These are phyloP conservation scores for Drosophila dunni DNA, from an alignment of 1,140 invertebrate species.

Conservation along the genomic window DNA sequence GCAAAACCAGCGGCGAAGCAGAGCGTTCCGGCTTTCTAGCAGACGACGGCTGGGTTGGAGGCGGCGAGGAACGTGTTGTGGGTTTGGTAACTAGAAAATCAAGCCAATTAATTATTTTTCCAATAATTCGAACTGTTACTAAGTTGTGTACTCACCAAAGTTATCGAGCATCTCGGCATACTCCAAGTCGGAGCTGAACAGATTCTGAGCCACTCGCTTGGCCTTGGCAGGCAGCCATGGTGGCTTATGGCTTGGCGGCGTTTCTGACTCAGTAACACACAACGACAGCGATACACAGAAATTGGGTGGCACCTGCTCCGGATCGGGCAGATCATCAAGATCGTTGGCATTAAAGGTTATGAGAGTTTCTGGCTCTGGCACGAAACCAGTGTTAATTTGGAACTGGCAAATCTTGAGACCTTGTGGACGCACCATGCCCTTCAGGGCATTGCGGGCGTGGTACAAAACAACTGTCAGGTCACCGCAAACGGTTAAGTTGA, in stretches of 20 bases:
- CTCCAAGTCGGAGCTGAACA: slow-evolving; percentile 93
- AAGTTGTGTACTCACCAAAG: slow-evolving; percentile 86
- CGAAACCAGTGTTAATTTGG: slow-evolving; percentile 95
- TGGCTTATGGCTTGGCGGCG: slow-evolving; percentile 87
- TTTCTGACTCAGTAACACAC: slow-evolving; percentile 89
- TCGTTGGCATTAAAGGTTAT: slow-evolving; percentile 91
- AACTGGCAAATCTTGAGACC: slow-evolving; percentile 95
- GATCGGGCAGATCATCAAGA: slow-evolving; percentile 91
- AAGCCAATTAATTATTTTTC: background rate
- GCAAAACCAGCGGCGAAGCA: slow-evolving; percentile 68
- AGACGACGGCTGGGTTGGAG: background rate
- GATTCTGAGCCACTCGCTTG: slow-evolving; percentile 86
- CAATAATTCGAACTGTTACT: background rate
- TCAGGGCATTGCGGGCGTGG: slow-evolving; percentile 94
- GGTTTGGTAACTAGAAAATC: slow-evolving; percentile 77
- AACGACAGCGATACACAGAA: slow-evolving; percentile 91
- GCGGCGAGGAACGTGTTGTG: slow-evolving; percentile 38
- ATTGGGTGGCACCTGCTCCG: slow-evolving; percentile 92
- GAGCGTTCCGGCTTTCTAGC: slow-evolving; percentile 41
- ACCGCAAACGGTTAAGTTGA: slow-evolving; percentile 90
- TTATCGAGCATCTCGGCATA: slow-evolving; percentile 93
- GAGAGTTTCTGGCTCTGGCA: slow-evolving; percentile 89
- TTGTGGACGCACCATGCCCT: slow-evolving; percentile 91
- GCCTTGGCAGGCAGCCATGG: slow-evolving; percentile 90
- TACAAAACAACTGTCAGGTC: slow-evolving; percentile 93